A percentile compares a stretch with the other conserved stretches of the same genome.
Conservation (phyloP, 2,113 vertebrate species). For the Vidua macroura region DNA sequence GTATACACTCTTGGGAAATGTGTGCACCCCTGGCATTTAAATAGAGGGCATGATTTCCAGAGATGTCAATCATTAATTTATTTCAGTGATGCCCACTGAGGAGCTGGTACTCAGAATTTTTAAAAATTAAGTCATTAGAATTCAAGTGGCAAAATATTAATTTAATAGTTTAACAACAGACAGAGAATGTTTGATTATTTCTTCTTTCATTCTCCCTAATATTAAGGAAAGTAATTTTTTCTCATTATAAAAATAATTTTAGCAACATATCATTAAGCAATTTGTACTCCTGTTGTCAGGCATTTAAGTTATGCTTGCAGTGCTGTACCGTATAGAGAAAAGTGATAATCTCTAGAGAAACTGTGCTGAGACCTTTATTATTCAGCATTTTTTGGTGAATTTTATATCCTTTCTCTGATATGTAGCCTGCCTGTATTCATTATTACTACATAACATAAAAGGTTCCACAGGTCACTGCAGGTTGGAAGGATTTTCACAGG, state of each 20-base stretch:
- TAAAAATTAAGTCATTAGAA: neutral
- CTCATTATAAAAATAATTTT: neutral
- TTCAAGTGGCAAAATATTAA: neutral
- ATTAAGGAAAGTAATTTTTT: neutral
- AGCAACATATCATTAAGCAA: neutral
- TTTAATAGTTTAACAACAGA: neutral
- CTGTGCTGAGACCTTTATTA: neutral
- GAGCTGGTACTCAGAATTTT: neutral
- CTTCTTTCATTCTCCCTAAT: neutral
- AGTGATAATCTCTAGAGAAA: neutral
- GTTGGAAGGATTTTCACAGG: neutral
- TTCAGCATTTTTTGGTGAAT: neutral
- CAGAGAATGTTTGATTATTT: neutral
- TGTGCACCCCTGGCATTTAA: neutral
- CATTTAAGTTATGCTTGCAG: neutral
- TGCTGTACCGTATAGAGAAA: neutral
- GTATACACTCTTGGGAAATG: neutral
- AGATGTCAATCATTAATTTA: neutral
- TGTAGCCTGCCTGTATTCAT: neutral
- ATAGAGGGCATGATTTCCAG: neutral
- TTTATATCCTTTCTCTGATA: neutral
- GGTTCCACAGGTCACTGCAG: neutral
- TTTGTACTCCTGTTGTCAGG: neutral
- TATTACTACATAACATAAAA: neutral
- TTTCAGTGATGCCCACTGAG: neutral